These are phyloP conservation scores for Nematopogon swammerdamellus DNA, from an alignment of 2,888 invertebrate species.

Conservation along the genomic window DNA sequence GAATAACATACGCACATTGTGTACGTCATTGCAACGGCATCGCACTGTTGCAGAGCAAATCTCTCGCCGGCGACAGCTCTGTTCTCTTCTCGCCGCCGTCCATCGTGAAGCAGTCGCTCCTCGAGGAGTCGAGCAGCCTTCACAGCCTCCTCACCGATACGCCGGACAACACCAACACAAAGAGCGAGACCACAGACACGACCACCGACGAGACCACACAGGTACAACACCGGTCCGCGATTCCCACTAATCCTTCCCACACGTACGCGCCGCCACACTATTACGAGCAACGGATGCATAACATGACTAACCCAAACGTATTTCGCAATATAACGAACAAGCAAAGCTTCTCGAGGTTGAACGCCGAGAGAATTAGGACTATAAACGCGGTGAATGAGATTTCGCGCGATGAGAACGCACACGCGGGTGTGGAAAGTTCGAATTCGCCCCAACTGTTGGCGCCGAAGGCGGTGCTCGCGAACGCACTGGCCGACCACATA, in stretches of 20 bases:
- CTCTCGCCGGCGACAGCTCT: conserved; percentile 72
- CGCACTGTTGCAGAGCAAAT: conserved; percentile 86
- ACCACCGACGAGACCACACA: conserved; percentile 41
- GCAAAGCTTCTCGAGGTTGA: conserved; percentile 38
- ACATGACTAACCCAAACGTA: conserved; percentile 16
- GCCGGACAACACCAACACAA: conserved; percentile 24
- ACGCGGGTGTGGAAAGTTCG: too few relatives aligned
- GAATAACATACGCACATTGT: too few relatives aligned
- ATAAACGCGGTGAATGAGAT: conserved; percentile 31
- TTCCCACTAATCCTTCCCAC: conserved; percentile 41
- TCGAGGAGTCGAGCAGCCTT: conserved; percentile 61
- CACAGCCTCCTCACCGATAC: conserved; percentile 49
- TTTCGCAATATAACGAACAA: conserved; percentile 39
- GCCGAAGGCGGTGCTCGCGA: conserved; percentile 43
- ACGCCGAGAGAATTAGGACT: conserved; percentile 41
- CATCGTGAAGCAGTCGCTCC: conserved; percentile 78
- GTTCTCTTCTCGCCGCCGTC: conserved; percentile 84
- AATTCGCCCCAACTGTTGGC: conserved; percentile 23
- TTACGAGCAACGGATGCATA: conserved; percentile 13
- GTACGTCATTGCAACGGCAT: too few relatives aligned
- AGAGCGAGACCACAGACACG: conserved; percentile 33
- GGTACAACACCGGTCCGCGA: conserved; percentile 53
- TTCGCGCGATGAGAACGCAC: conserved; percentile 22
- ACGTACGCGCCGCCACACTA: conserved; percentile 15
- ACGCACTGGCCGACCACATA: conserved; percentile 44